Percentiles rank a stretch among this genome's conserved stretches.
Conservation (phyloP, 1,140 invertebrate genomes). For the Eumeta japonica region DNA sequence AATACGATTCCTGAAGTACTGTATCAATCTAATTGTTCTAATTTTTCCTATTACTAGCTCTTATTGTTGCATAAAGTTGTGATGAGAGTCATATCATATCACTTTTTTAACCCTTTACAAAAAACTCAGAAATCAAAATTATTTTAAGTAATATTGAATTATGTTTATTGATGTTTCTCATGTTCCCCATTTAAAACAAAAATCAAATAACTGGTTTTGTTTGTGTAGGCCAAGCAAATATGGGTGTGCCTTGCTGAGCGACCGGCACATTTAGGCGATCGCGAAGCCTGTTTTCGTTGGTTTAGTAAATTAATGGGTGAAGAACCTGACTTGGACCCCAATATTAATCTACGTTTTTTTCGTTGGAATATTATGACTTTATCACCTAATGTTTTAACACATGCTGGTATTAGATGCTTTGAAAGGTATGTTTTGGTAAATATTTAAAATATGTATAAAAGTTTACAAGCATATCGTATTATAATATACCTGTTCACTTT, state of each 20-base stretch:
- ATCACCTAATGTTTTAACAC: constrained; percentile 87
- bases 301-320: constrained; percentile 98
- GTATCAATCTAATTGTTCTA: too few species aligned
- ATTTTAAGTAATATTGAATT: background rate
- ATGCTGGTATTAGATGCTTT: constrained; percentile 90
- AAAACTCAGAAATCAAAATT: too few species aligned
- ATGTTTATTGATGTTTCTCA: background rate
- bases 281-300: constrained; percentile 98
- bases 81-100: too few species aligned
- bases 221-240: constrained; percentile 81
- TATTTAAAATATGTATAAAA: background rate
- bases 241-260: constrained; percentile 95
- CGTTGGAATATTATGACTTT: constrained; percentile 92
- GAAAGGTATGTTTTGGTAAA: constrained; percentile 46
- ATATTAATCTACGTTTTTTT: constrained; percentile 96
- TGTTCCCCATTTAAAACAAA: background rate
- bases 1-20: too few species aligned
- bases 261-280: constrained; percentile 86
- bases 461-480: constrained; percentile 3
- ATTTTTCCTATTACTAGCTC: too few species aligned
- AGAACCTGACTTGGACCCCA: constrained; percentile 94
- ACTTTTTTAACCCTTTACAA: too few species aligned
- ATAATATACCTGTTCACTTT: constrained; percentile 18
- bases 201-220: constrained; percentile 9
- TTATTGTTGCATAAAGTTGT: too few species aligned